Percentiles rank a stretch among this genome's conserved stretches.
These are phyloP conservation scores for Choristoneura rosaceana DNA, from an alignment of 2,888 invertebrate species.

Conservation along the genomic window DNA sequence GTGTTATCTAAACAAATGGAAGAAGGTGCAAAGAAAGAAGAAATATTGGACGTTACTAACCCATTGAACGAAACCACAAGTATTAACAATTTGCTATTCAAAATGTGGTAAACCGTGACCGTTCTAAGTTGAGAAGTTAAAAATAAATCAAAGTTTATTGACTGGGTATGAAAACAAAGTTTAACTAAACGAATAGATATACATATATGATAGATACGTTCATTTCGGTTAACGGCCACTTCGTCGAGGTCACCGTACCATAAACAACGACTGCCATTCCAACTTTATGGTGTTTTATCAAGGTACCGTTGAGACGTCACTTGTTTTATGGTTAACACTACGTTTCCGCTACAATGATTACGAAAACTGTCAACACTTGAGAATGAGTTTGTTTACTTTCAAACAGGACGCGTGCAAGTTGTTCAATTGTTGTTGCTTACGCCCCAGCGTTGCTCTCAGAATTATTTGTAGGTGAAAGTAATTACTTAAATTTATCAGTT, in stretches of 20 bases:
- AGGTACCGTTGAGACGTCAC: constrained; percentile 67
- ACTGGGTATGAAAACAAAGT: constrained; percentile 33
- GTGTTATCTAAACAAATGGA: background rate
- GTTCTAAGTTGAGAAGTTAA: background rate
- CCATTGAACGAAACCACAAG: too few relatives aligned
- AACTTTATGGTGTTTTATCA: constrained; percentile 75
- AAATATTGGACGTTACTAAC: background rate
- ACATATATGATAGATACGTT: constrained; percentile 51
- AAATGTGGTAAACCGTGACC: too few relatives aligned
- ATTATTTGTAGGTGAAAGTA: constrained; percentile 29
- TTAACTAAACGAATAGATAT: constrained; percentile 24
- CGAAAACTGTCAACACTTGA: constrained; percentile 38
- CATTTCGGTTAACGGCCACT: constrained; percentile 67
- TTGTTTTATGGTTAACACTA: constrained; percentile 61
- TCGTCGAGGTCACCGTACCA: constrained; percentile 68
- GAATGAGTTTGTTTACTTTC: constrained; percentile 39
- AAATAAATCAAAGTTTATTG: constrained; percentile 35
- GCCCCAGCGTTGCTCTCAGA: constrained; percentile 4
- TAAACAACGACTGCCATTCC: constrained; percentile 62
- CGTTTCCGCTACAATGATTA: constrained; percentile 54
- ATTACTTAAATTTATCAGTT: constrained; percentile 18
- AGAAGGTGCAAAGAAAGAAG: too few relatives aligned
- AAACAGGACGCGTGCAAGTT: constrained; percentile 5
- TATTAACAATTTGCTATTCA: too few relatives aligned
- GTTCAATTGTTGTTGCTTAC: constrained; percentile 13